Evolutionary conservation across 2,888 invertebrate genomes (phyloP).

Genomic region (Acleris emargana): DNA sequence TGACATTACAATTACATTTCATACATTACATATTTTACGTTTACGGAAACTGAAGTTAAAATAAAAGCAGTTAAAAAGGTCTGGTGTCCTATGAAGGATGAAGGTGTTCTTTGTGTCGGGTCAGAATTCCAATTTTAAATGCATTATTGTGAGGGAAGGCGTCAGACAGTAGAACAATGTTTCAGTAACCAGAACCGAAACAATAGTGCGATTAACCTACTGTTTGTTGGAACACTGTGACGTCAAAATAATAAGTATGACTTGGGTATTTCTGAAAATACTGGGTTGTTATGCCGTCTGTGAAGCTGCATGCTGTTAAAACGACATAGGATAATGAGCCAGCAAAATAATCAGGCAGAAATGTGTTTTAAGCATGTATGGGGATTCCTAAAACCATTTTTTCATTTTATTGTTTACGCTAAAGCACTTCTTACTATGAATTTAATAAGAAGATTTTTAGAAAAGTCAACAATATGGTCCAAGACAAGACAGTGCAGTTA

Average conservation of each 20-base stretch:
- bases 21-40: too few species aligned
- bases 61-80: background rate
- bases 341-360: too few species aligned
- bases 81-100: background rate
- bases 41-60: too few species aligned
- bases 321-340: too few species aligned
- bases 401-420: too few species aligned
- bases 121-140: background rate
- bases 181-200: slow-evolving; percentile 14
- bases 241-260: background rate
- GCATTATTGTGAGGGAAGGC: slow-evolving; percentile 2
- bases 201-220: slow-evolving; percentile 26
- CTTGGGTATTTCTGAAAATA: background rate
- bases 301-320: background rate
- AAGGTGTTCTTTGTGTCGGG: background rate
- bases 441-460: too few species aligned
- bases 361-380: too few species aligned
- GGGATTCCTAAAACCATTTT: too few species aligned
- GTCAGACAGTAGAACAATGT: slow-evolving; percentile 15
- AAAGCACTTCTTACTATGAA: too few species aligned
- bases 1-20: too few species aligned
- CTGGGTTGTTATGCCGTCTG: background rate
- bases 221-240: slow-evolving; percentile 11
- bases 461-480: too few species aligned
- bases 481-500: too few species aligned